Evolutionary conservation across 2,797 vertebrate species (phyloP), one percentile per base, ranked within the genome.

Genomic region (Parauchenoglanis ngamensis): DNA sequence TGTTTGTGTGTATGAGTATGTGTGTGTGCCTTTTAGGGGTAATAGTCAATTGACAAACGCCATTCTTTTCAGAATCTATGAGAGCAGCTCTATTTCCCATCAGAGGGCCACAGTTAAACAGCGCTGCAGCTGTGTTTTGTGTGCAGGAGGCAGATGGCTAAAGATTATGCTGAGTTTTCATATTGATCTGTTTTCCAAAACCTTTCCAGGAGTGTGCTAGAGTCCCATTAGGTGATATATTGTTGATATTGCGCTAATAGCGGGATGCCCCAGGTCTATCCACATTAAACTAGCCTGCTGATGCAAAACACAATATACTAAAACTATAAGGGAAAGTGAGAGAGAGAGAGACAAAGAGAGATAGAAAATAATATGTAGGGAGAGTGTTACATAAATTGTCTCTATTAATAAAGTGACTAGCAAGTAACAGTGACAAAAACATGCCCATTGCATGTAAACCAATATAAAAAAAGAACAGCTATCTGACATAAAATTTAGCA

Each of bases 141-240:
- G 89, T 75, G 87, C 82, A 88, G 86, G 72, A 90, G 82, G 87
- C 87, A 90, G 89, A 91, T 90, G 87, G 87, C 87, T 88, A 79
- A 70, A 86, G 87, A 91, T 90, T 87, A 89, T 87, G 86, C 84
- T 87, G 89, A 90, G 87, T 89, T 86, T 91, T 91, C 87, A 90
- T 87, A 90, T 91, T 83, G 89, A 91, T 90, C 77, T 90, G 87
- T 91, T 91, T 88, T 91, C 77, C 77, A 78, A 86, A 89, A 90
- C 77, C 79, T 85, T 88, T 90, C 84, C 85, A 86, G 70, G 54
- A 89, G 86, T 65, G 89, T 87, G 87, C 84, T 86, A 70, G 59
- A 81, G 84, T 78, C 70, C 87, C 84, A 87, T 87, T 88, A 28
- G 61, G 87, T 86, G 83, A 87, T 87, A 87, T 87, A 88, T 83